Evolutionary conservation across 2,888 invertebrate species (phyloP).

Genomic region (Tetramorium bicarinatum): DNA sequence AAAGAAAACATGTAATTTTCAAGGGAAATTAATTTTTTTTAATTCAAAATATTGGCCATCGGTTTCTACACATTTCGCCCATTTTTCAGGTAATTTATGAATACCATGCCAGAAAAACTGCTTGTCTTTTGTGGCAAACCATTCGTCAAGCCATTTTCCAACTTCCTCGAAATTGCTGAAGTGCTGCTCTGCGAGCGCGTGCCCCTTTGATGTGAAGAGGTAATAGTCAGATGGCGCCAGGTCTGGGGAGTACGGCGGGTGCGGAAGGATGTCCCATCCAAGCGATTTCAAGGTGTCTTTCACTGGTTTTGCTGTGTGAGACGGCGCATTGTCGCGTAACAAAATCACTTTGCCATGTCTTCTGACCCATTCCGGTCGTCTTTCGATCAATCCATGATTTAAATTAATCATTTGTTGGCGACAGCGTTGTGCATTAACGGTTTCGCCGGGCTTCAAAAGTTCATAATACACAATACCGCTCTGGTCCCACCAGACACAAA

Average conservation of each 20-base stretch:
- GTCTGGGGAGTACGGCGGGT: conserved; percentile 49
- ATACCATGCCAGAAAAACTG: conserved; percentile 44
- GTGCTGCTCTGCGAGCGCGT: conserved; percentile 39
- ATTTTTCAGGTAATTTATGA: conserved; percentile 45
- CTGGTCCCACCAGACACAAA: conserved; percentile 7
- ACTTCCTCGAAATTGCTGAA: conserved; percentile 36
- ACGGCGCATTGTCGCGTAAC: conserved; percentile 5
- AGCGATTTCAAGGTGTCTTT: background rate
- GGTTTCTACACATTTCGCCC: conserved; percentile 29
- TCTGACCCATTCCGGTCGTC: conserved; percentile 11
- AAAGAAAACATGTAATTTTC: conserved; percentile 7
- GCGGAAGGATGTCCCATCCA: conserved; percentile 28
- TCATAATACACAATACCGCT: conserved; percentile 8
- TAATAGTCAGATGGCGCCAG: conserved; percentile 44
- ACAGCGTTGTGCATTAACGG: conserved; percentile 11
- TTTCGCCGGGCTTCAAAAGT: conserved; percentile 1
- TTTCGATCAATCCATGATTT: conserved; percentile 28
- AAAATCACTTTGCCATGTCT: conserved; percentile 23
- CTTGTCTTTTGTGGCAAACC: conserved; percentile 38
- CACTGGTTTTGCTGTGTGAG: conserved; percentile 7
- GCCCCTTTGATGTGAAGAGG: conserved; percentile 47
- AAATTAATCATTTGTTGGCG: conserved; percentile 38
- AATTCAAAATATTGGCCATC: conserved; percentile 43
- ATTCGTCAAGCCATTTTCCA: conserved; percentile 45
- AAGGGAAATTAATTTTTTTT: conserved; percentile 25